phyloP scores from a whole-genome alignment of 2,113 vertebrate genomes.

The Cyprinodon variegatus region DNA sequence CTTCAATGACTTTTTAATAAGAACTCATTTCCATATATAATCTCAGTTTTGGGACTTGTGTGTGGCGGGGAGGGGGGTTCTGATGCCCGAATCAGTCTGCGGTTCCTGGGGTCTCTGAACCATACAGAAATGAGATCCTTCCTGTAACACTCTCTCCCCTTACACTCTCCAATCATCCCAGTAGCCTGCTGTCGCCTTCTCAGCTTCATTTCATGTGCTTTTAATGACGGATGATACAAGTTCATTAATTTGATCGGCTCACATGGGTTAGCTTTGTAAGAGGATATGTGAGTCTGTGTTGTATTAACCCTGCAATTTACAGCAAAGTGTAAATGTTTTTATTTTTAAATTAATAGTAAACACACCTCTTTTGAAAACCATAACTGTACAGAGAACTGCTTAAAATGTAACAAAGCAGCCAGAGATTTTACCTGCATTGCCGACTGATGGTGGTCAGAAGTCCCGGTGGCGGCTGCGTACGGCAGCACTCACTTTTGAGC shows the following conservation, averaged over 20 bases:
- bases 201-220: constrained; percentile 46
- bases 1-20: constrained; percentile 72
- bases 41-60: constrained; percentile 31
- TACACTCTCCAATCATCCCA: constrained; percentile 17
- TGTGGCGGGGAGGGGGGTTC: background rate
- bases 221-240: constrained; percentile 53
- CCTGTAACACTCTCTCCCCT: constrained; percentile 19
- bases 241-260: constrained; percentile 58
- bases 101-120: constrained; percentile 53
- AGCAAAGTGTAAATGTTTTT: background rate
- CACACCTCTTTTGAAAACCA: background rate
- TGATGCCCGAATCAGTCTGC: constrained; percentile 22
- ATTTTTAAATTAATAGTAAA: background rate
- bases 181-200: constrained; percentile 35
- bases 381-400: background rate
- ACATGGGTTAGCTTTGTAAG: constrained; percentile 42
- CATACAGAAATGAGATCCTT: constrained; percentile 45
- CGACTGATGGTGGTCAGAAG: too few relatives aligned
- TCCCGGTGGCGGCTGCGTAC: too few relatives aligned
- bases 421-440: too few relatives aligned
- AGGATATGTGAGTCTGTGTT: background rate
- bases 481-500: too few relatives aligned
- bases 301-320: background rate
- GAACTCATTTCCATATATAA: constrained; percentile 68
- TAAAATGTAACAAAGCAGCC: too few relatives aligned